Evolutionary conservation across 2,888 invertebrate genomes (phyloP).

Genomic region (Erynnis tages): DNA sequence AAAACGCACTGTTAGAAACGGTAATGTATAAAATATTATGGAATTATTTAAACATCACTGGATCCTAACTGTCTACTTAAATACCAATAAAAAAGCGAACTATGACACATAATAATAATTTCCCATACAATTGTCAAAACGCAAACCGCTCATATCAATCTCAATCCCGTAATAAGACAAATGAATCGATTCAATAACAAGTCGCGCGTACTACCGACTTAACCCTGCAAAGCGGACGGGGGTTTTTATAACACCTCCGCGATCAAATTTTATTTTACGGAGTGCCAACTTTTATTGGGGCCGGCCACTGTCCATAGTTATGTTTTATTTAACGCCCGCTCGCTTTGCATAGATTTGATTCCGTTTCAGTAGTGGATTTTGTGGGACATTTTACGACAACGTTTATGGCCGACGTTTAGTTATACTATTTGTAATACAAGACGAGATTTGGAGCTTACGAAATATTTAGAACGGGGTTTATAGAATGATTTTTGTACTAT

Average conservation of each 20-base stretch:
- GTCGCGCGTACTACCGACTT: constrained; percentile 33
- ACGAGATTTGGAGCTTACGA: too few relatives aligned
- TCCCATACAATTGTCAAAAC: too few relatives aligned
- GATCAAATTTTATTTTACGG: constrained; percentile 71
- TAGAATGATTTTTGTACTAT: too few relatives aligned
- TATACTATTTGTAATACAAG: not conserved
- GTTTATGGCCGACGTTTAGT: not conserved
- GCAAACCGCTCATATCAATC: constrained; percentile 8
- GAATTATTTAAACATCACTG: too few relatives aligned
- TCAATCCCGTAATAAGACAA: constrained; percentile 18
- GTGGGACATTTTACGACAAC: constrained; percentile 9
- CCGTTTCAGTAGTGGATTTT: constrained; percentile 43
- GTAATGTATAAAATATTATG: too few relatives aligned
- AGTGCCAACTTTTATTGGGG: constrained; percentile 65
- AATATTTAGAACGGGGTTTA: too few relatives aligned
- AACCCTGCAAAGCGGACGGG: constrained; percentile 52
- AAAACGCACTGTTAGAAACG: too few relatives aligned
- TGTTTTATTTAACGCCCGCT: constrained; percentile 67
- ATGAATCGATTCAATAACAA: constrained; percentile 25
- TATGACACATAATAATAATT: too few relatives aligned
- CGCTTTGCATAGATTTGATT: constrained; percentile 60
- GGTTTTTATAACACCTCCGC: constrained; percentile 53
- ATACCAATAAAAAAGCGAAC: too few relatives aligned
- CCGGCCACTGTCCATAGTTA: constrained; percentile 60
- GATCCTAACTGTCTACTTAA: too few relatives aligned